These are phyloP conservation scores for Panagrolaimus sp. DNA, from an alignment of 1,140 invertebrate species.

Conservation along the genomic window DNA sequence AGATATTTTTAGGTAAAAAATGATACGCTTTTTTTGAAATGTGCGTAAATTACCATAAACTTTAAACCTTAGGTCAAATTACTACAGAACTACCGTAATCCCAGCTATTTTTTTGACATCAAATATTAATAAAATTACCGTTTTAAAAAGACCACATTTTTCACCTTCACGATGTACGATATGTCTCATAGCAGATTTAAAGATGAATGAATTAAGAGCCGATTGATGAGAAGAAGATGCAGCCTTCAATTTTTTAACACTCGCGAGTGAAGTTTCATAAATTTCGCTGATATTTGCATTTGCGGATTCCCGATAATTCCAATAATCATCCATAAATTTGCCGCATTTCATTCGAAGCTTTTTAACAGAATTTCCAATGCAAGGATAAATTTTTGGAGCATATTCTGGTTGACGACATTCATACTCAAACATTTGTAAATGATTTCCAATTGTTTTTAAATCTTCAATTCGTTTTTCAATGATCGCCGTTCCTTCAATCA, in stretches of 20 bases:
- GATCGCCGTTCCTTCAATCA: constrained; percentile 35
- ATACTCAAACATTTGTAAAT: constrained; percentile 34
- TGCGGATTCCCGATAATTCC: constrained; percentile 10
- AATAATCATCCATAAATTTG: constrained; percentile 16
- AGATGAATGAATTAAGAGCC: neutral
- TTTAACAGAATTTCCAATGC: constrained; percentile 26
- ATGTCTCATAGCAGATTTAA: constrained; percentile 19
- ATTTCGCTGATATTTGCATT: constrained; percentile 18
- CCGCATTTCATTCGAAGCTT: constrained; percentile 17
- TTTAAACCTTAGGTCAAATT: no score
- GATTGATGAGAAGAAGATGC: neutral
- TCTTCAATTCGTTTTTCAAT: constrained; percentile 30
- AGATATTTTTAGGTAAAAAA: no score
- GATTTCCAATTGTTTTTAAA: constrained; percentile 32
- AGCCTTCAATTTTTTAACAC: constrained; percentile 17
- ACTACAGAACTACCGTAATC: no score
- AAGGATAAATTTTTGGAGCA: constrained; percentile 28
- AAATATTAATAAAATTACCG: neutral
- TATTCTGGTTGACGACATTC: constrained; percentile 30
- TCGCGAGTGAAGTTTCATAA: constrained; percentile 15
- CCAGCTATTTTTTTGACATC: no score
- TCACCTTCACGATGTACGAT: constrained; percentile 22
- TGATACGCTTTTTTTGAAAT: no score
- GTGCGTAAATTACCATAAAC: no score
- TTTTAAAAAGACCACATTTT: constrained; percentile 25